These are phyloP conservation scores for Narcine bancroftii DNA, from an alignment of 2,113 vertebrate genomes.

Conservation along the genomic window DNA sequence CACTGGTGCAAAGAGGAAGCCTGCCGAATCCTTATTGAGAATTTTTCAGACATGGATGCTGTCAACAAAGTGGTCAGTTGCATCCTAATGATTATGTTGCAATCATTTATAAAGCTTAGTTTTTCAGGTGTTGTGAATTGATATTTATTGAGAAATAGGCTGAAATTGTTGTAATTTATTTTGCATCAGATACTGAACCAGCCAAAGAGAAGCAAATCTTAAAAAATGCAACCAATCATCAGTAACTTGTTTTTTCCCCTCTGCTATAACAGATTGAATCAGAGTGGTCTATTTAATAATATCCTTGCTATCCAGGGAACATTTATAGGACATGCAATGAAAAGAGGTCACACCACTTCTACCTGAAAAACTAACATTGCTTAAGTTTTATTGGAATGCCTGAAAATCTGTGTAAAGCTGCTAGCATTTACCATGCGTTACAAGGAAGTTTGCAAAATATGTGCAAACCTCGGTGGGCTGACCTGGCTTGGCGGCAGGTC, in stretches of 20 bases:
- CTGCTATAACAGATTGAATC: not conserved
- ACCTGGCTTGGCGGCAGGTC: no score
- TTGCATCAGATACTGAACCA: not conserved
- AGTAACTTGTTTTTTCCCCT: not conserved
- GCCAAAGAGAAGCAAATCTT: not conserved
- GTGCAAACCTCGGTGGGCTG: no score
- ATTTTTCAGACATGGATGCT: slow-evolving; percentile 63
- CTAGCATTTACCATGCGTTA: no score
- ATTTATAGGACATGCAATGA: not conserved
- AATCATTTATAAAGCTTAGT: not conserved
- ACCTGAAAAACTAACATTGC: not conserved
- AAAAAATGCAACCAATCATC: not conserved
- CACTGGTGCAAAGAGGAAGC: slow-evolving; percentile 72
- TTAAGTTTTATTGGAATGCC: not conserved
- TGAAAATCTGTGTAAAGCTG: not conserved
- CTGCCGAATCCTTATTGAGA: slow-evolving; percentile 56
- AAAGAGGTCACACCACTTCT: not conserved
- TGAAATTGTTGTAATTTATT: not conserved
- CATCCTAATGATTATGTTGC: not conserved
- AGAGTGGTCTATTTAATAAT: not conserved
- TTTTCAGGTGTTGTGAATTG: not conserved
- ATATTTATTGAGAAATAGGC: not conserved
- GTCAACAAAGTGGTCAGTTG: slow-evolving; percentile 61
- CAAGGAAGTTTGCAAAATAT: no score
- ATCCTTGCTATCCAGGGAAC: not conserved